Evolutionary conservation across 2,113 vertebrate species (phyloP).

Genomic region (Brachirus orientalis): DNA sequence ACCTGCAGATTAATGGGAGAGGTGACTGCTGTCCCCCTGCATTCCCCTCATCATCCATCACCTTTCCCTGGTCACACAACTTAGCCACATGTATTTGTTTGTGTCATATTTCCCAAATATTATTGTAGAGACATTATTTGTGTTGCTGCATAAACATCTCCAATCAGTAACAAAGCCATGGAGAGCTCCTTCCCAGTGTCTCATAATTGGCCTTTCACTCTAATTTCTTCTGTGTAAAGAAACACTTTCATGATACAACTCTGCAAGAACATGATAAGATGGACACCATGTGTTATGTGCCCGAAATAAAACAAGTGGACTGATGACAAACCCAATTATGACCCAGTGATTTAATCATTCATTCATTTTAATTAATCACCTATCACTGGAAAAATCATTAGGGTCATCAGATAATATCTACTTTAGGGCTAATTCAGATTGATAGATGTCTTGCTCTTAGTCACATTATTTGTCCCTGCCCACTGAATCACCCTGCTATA

Average conservation of each 20-base stretch:
- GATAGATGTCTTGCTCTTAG: conserved; percentile 24
- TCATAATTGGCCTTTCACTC: conserved; percentile 41
- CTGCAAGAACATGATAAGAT: conserved; percentile 42
- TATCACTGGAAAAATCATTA: conserved; percentile 35
- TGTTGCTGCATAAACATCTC: conserved; percentile 41
- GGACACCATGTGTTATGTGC: conserved; percentile 15
- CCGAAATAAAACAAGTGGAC: conserved; percentile 42
- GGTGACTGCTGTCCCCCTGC: conserved; percentile 60
- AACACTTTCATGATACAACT: conserved; percentile 37
- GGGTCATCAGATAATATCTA: conserved; percentile 36
- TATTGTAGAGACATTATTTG: conserved; percentile 49
- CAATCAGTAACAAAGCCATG: conserved; percentile 44
- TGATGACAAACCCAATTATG: conserved; percentile 39
- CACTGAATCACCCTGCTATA: conserved; percentile 19
- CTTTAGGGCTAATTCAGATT: conserved; percentile 39
- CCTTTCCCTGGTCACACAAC: conserved; percentile 33
- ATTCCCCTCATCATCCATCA: conserved; percentile 70
- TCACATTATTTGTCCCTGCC: conserved; percentile 36
- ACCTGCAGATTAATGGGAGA: conserved; percentile 73
- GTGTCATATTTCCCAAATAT: conserved; percentile 57
- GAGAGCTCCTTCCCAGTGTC: conserved; percentile 26
- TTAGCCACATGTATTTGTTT: conserved; percentile 52
- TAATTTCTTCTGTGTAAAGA: conserved; percentile 15
- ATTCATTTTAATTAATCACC: conserved; percentile 58
- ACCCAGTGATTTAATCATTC: conserved; percentile 47